A percentile compares a stretch with the other conserved stretches of the same genome.
phyloP scores from a whole-genome alignment of 2,113 vertebrate species.

The Phylloscopus whistleri region DNA sequence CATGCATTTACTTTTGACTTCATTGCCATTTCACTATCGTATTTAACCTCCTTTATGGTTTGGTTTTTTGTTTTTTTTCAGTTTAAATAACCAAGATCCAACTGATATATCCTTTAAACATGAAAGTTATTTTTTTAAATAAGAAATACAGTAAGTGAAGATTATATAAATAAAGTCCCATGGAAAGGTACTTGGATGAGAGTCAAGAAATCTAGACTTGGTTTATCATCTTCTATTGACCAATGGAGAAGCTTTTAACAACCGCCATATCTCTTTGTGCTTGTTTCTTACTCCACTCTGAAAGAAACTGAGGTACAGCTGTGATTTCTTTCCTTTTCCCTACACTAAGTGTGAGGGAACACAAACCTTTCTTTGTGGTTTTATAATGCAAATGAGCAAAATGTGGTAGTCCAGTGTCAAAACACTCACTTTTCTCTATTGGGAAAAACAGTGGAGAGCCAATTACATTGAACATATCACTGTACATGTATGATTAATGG shows the following conservation, averaged over 20 bases:
- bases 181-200: background rate
- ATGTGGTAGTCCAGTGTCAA: background rate
- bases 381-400: background rate
- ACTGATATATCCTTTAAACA: background rate
- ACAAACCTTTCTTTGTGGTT: background rate
- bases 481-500: background rate
- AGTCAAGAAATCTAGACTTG: background rate
- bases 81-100: background rate
- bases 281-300: background rate
- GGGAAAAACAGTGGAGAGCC: background rate
- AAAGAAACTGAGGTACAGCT: background rate
- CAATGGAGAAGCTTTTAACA: background rate
- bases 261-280: background rate
- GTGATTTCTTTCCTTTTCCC: background rate
- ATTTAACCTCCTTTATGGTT: background rate
- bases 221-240: background rate
- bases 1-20: background rate
- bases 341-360: background rate
- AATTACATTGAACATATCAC: background rate
- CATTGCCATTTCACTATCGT: background rate
- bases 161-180: background rate
- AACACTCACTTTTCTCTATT: background rate
- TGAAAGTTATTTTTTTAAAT: background rate
- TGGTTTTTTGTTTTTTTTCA: background rate
- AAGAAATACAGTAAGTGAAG: background rate